A percentile compares a stretch with the other conserved stretches of the same genome.
phyloP scores from a whole-genome alignment of 1,140 invertebrate species.

The Maniola jurtina region DNA sequence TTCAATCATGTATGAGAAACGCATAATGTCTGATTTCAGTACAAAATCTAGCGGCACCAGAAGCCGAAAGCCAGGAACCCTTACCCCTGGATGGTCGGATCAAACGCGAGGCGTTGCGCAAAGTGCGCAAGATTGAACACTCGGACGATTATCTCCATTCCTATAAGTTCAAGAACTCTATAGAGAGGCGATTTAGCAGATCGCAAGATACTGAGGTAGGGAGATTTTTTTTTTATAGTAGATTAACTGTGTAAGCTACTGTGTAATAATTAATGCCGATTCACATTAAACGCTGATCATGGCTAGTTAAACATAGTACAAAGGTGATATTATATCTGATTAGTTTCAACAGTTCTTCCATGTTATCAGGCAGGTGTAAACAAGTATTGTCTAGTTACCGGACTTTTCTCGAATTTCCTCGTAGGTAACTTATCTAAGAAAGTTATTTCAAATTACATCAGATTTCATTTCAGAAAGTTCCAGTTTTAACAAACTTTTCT shows the following conservation, averaged over 20 bases:
- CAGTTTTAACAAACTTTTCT: too few species aligned
- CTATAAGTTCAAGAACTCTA: constrained; percentile 97
- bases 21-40: not conserved
- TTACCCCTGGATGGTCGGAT: constrained; percentile 47
- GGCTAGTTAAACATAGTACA: too few species aligned
- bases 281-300: too few species aligned
- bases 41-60: not conserved
- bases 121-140: constrained; percentile 63
- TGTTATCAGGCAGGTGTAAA: too few species aligned
- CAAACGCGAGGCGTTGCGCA: constrained; percentile 53
- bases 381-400: too few species aligned
- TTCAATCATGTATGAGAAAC: not conserved
- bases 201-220: constrained; percentile 68
- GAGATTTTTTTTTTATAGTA: not conserved
- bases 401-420: too few species aligned
- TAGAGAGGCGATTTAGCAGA: constrained; percentile 89
- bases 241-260: not conserved
- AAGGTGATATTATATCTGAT: too few species aligned
- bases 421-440: too few species aligned
- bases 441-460: too few species aligned
- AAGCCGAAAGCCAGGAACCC: constrained; percentile 30
- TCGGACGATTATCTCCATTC: constrained; percentile 79
- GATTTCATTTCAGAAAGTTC: too few species aligned
- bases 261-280: too few species aligned
- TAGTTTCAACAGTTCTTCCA: too few species aligned